Conservation (phyloP, 1,140 invertebrate genomes). For the Dendroctonus valens region DNA sequence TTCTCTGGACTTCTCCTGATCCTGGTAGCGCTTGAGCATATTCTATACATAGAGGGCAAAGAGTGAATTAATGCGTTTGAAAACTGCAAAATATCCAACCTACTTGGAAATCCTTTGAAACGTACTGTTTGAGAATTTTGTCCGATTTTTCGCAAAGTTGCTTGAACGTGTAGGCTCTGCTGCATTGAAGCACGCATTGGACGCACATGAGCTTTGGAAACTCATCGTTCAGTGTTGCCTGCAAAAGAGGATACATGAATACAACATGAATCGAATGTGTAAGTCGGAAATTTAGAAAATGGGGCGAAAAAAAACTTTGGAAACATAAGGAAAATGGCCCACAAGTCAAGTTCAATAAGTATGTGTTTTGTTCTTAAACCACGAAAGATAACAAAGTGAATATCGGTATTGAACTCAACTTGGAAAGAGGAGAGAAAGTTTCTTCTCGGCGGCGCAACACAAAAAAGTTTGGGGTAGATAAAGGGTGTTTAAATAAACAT, state of each 20-base stretch:
- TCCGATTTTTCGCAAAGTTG: constrained; percentile 54
- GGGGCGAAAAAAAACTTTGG: too few relatives aligned
- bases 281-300: too few relatives aligned
- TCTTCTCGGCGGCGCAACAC: too few relatives aligned
- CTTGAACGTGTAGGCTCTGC: constrained; percentile 54
- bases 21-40: constrained; percentile 10
- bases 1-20: constrained; percentile 10
- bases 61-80: neutral
- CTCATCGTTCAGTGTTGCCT: constrained; percentile 53
- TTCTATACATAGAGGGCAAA: constrained; percentile 6
- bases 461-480: too few relatives aligned
- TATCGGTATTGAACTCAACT: too few relatives aligned
- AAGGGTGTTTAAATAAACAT: too few relatives aligned
- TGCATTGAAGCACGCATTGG: constrained; percentile 53
- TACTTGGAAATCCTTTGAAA: constrained; percentile 51
- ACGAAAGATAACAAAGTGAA: too few relatives aligned
- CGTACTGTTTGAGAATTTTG: constrained; percentile 47
- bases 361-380: too few relatives aligned
- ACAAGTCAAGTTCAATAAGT: too few relatives aligned
- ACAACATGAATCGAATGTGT: too few relatives aligned
- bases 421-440: too few relatives aligned
- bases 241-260: neutral
- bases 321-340: too few relatives aligned
- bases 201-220: constrained; percentile 53
- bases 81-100: constrained; percentile 1